Evolutionary conservation across 1,140 invertebrate genomes (phyloP), one percentile per base, ranked within the genome.

Genomic region (Episyrphus balteatus): DNA sequence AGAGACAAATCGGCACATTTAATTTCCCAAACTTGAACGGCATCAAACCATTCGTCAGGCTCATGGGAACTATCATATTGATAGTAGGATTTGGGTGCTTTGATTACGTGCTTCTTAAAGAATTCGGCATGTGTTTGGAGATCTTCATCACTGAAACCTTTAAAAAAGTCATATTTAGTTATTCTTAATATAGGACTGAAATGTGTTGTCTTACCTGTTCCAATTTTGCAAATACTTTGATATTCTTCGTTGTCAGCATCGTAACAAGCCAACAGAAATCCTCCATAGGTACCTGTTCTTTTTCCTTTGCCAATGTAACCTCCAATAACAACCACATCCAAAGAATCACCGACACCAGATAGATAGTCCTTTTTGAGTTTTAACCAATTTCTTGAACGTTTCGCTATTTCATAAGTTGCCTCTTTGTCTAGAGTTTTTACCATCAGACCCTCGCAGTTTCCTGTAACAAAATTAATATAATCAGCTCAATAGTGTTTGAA

Each of bases 341-440:
- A 69, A 0, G 90, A 96, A 69, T 97, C 93, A 1, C 93, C 92
- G 13, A 92, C 83, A 39, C 92, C 91, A 30, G 97, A 92, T 47
- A 98, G 71, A 73, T 98, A 98, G 75, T 98, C 94, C 67, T 98
- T 98, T 68, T 99, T 98, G 39, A 98, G 65, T 78, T 98, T 98
- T 3, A 98, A 71, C 95, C 95, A 98, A 70, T 98, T 98, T 50
- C 86, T 81, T 0, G 94, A 98, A 37, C 97, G 73, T 66, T 96
- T 94, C 0, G 95, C 94, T 57, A 99, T 98, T 75, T 99, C 95
- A 72, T 99, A 99, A 0, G 88, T 90, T 1, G 96, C 90, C 59
- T 96, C 85, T 48, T 84, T 79, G 57, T 91, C 82, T 32, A 99
- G 70, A 0, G 93, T 93, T 73, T 99, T 99, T 1, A 99, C 89